A percentile compares a stretch with the other conserved stretches of the same genome.
phyloP scores from a whole-genome alignment of 2,888 invertebrate genomes.

The Parochlus steinenii region DNA sequence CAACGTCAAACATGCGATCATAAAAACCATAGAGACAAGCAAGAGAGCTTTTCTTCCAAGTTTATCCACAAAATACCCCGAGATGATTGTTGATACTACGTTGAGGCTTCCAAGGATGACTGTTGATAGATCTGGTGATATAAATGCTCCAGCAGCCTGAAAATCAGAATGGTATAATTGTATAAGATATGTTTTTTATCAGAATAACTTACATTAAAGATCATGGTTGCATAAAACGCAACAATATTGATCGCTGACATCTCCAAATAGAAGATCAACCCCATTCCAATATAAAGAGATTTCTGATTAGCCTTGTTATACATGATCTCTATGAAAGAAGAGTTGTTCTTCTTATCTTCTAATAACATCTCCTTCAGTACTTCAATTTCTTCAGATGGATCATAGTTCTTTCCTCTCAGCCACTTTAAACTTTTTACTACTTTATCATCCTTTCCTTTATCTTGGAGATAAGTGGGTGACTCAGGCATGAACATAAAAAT shows the following conservation, averaged over 20 bases:
- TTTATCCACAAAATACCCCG: constrained; percentile 55
- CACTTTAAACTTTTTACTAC: constrained; percentile 34
- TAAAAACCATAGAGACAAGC: constrained; percentile 3
- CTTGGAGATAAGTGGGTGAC: constrained; percentile 41
- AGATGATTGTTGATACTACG: constrained; percentile 49
- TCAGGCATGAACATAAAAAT: constrained; percentile 43
- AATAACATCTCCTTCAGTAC: too few species aligned
- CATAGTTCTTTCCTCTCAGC: too few species aligned
- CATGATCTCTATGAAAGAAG: too few species aligned
- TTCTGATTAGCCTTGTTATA: constrained; percentile 39
- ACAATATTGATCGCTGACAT: constrained; percentile 7
- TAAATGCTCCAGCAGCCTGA: constrained; percentile 37
- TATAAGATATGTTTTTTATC: too few species aligned
- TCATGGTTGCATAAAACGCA: constrained; percentile 6
- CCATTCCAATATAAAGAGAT: constrained; percentile 46
- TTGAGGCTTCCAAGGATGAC: constrained; percentile 62
- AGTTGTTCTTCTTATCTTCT: too few species aligned
- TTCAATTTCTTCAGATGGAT: too few species aligned
- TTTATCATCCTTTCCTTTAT: constrained; percentile 31
- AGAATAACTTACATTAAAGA: constrained; percentile 11
- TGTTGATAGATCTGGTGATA: constrained; percentile 40
- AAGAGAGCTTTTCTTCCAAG: constrained; percentile 45
- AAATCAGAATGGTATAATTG: too few species aligned
- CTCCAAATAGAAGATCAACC: constrained; percentile 62
- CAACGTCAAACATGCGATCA: constrained; percentile 2